Conservation (phyloP, 2,113 vertebrate species). For the Nerophis lumbriciformis region DNA sequence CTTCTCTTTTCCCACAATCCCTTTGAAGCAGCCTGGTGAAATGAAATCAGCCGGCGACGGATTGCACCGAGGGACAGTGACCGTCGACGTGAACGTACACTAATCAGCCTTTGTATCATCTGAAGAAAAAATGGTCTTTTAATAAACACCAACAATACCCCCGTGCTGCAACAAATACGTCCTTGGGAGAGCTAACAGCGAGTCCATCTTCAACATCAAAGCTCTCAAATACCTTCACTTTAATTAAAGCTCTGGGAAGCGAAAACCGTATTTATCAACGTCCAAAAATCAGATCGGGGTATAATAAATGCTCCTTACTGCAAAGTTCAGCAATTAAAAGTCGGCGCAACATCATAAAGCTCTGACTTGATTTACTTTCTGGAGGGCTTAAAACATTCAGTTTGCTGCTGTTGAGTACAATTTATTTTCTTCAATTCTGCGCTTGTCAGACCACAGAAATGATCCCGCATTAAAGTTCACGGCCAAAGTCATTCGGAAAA, state of each 20-base stretch:
- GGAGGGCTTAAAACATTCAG: neutral
- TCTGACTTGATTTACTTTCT: neutral
- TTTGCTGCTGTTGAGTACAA: neutral
- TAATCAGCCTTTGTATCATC: constrained; percentile 79
- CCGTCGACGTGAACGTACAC: constrained; percentile 81
- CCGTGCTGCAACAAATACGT: constrained; percentile 73
- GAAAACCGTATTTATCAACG: constrained; percentile 7
- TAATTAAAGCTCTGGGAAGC: constrained; percentile 12
- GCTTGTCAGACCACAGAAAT: constrained; percentile 6
- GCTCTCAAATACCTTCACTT: constrained; percentile 12
- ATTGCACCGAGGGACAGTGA: constrained; percentile 81
- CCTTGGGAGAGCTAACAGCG: constrained; percentile 30
- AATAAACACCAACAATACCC: constrained; percentile 88
- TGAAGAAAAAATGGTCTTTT: constrained; percentile 74
- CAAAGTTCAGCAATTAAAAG: constrained; percentile 5
- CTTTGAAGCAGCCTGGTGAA: constrained; percentile 67
- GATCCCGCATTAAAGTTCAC: neutral
- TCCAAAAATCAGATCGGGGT: constrained; percentile 7
- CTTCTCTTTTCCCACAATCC: constrained; percentile 63
- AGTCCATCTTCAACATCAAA: constrained; percentile 26
- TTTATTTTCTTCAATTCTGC: neutral
- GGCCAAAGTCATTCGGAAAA: neutral
- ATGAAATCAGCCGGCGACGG: constrained; percentile 83
- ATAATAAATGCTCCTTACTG: constrained; percentile 1
- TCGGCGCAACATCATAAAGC: neutral